These are phyloP conservation scores for Thunnus maccoyii DNA, from an alignment of 2,113 vertebrate species.

Conservation along the genomic window DNA sequence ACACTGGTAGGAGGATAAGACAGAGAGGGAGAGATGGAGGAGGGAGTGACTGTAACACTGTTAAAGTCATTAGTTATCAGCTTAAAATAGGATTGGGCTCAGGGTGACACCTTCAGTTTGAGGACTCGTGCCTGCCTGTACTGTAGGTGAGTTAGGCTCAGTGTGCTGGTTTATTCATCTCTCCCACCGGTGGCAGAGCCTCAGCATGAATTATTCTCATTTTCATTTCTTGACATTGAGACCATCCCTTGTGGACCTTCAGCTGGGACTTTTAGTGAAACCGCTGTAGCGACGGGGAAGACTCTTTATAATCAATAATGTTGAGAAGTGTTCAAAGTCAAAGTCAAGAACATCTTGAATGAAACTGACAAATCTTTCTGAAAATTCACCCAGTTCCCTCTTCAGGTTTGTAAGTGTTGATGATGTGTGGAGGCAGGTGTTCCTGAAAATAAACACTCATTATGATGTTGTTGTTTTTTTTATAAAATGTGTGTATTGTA, in stretches of 20 bases:
- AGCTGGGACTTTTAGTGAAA: constrained; percentile 47
- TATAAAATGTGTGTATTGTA: background rate
- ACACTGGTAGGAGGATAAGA: background rate
- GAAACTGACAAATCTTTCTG: constrained; percentile 20
- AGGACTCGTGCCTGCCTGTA: constrained; percentile 51
- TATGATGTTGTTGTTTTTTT: background rate
- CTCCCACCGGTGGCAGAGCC: constrained; percentile 38
- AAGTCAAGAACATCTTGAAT: constrained; percentile 38
- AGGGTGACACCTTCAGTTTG: constrained; percentile 23
- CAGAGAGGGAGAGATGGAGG: background rate
- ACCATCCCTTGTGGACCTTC: constrained; percentile 51
- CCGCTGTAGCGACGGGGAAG: constrained; percentile 9
- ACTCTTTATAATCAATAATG: constrained; percentile 58
- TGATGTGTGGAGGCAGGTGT: background rate
- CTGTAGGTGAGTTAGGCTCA: constrained; percentile 32
- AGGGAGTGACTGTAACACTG: background rate
- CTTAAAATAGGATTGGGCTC: background rate
- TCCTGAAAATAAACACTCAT: constrained; percentile 20
- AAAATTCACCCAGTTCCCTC: background rate
- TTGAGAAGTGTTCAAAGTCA: constrained; percentile 62
- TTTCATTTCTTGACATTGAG: constrained; percentile 71
- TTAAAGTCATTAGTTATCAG: constrained; percentile 1
- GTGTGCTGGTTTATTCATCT: constrained; percentile 60
- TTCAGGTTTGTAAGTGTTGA: background rate
- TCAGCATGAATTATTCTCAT: constrained; percentile 69